Conservation (phyloP, 1,140 invertebrate species). For the Micrasema longulum region DNA sequence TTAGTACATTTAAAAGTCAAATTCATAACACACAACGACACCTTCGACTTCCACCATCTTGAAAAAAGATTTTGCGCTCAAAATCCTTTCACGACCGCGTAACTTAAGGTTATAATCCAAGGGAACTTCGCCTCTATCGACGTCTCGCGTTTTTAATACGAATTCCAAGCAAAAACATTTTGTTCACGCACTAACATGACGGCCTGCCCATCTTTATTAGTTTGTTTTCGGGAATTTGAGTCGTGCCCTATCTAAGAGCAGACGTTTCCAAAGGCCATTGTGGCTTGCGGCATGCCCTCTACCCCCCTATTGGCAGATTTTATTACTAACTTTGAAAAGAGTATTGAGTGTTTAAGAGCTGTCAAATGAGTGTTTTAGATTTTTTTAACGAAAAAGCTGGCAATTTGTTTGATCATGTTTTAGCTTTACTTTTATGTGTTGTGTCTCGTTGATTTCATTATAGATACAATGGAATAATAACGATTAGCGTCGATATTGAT, state of each 20-base stretch:
- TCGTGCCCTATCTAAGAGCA: conserved; percentile 50
- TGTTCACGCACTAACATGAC: conserved; percentile 51
- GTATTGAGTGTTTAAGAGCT: conserved; percentile 16
- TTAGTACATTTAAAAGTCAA: neutral
- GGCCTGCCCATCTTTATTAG: conserved; percentile 53
- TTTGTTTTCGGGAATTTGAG: conserved; percentile 54
- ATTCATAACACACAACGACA: neutral
- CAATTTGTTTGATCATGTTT: too few relatives aligned
- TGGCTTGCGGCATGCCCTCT: conserved; percentile 16
- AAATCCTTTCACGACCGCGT: too few relatives aligned
- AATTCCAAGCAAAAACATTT: conserved; percentile 51
- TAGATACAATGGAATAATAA: too few relatives aligned
- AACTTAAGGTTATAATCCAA: neutral
- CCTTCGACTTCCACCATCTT: neutral
- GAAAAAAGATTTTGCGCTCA: too few relatives aligned
- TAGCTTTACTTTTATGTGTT: too few relatives aligned
- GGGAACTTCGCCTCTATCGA: conserved; percentile 13
- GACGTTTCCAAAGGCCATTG: neutral
- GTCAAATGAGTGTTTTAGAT: conserved; percentile 27
- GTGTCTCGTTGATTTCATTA: too few relatives aligned
- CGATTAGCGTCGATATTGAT: too few relatives aligned
- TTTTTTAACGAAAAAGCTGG: too few relatives aligned
- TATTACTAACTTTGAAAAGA: conserved; percentile 16
- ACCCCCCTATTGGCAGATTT: conserved; percentile 14
- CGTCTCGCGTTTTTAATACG: conserved; percentile 52